Base-by-base conservation (phyloP, 1,140 invertebrate genomes). In the Trialeurodes vaporariorum region DNA sequence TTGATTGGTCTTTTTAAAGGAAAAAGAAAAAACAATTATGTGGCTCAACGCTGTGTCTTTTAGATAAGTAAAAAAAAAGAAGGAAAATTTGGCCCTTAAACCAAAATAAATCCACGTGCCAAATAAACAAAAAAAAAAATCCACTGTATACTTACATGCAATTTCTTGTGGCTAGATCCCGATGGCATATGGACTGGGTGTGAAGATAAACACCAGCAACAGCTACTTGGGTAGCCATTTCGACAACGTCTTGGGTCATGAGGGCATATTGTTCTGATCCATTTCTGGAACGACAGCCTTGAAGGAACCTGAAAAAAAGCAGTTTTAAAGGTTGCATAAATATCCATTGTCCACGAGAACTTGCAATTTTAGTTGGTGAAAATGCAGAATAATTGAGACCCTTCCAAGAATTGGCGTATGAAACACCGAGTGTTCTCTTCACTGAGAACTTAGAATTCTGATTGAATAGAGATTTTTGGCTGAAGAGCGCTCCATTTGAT, bases 191-290 rank as follows among this genome's bases (percentile, higher is more conserved):
- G 63, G 89, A 85, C 72, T 92, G 87, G 12, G 89, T 86, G 75
- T 98, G 94, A 66, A 98, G 82, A 77, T 92, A 96, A 68, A 91
- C 87, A 49, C 96, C 79, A 1, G 91, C 95, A 71, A 91, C 84
- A 49, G 90, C 87, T 58, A 93, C 85, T 77, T 96, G 93, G 59
- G 93, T 87, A 22, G 89, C 92, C 77, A 97, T 87, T 73, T 92
- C 89, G 0, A 97, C 92, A 63, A 96, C 79, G 72, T 96, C 93
- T 72, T 93, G 86, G 0, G 93, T 89, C 21, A 85, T 84, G 5
- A 88, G 81, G 66, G 87, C 82, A 68, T 84, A 79, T 83, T 76
- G 83, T 79, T 70, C 87, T n/a, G n/a, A n/a, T 77, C 49, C 79
- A 66, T 80, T 80, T 72, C 85, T 76, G 79, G 82, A 77, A 69